Base-by-base conservation (phyloP, 2,113 vertebrate species). In the Peromyscus leucopus region DNA sequence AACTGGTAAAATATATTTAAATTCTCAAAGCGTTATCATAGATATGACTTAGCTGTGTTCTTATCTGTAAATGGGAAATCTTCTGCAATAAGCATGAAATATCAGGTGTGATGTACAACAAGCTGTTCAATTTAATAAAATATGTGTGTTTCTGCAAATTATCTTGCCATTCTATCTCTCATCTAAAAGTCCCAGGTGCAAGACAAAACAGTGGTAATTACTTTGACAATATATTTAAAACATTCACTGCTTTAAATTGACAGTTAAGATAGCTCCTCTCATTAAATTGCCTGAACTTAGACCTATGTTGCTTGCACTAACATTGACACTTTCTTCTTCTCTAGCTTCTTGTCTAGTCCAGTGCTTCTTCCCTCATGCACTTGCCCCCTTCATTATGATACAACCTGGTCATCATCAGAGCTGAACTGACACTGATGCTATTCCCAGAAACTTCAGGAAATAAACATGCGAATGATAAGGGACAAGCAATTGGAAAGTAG, bases 1-100 rank as follows among this genome's bases (percentile, higher is more conserved):
- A 92, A 31, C 15, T 95, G 71, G 0, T 94, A 97, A 89, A 92
- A 96, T 90, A 24, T 89, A 92, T 31, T 85, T 89, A 96, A 89
- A 63, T 39, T 92, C 79, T 67, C 65, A 90, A 61, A 86, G 2
- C 0, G 65, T 79, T 79, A 74, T 91, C 63, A 93, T 28, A 92
- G 5, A 2, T 63, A 82, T 71, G 46, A 55, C 10, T 92, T 84
- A 75, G 17, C 12, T 80, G 6, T 89, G 48, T 51, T 89, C 39
- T 90, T 92, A 90, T 19, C 33, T 85, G n/a, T 88, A 76, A 93
- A 89, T 79, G 33, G 2, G 42, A 96, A 97, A 89, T 4, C 1
- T 83, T 93, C 5, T 79, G 15, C 16, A 86, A 74, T 59, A 67
- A 61, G 2, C 74, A 67, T 61, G 61, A 89, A 97, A 75, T 84